These are phyloP conservation scores for Aptenodytes forsteri DNA, from an alignment of 2,113 vertebrate genomes.

Conservation along the genomic window DNA sequence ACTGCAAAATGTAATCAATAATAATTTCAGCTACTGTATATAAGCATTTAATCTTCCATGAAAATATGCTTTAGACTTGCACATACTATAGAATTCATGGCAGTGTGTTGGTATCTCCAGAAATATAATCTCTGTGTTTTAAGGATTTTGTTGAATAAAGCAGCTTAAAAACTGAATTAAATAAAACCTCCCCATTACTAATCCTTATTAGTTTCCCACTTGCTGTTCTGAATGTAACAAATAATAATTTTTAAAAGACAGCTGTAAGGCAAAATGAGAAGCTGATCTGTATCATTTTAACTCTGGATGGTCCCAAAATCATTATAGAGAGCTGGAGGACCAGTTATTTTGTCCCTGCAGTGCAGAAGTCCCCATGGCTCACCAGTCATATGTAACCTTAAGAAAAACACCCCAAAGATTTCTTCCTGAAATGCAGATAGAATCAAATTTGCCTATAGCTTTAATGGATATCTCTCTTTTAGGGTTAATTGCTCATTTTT, in stretches of 20 bases:
- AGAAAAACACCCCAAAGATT: neutral
- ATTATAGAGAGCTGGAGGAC: neutral
- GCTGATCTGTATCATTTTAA: neutral
- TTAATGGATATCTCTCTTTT: neutral
- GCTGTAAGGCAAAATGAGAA: constrained; percentile 22
- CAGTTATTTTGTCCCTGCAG: neutral
- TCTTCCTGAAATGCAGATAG: neutral
- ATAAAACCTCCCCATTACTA: constrained; percentile 63
- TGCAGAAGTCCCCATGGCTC: neutral
- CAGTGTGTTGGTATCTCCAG: constrained; percentile 17
- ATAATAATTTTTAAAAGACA: constrained; percentile 35
- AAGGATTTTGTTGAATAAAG: constrained; percentile 67
- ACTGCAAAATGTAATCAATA: constrained; percentile 22
- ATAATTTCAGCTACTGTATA: neutral
- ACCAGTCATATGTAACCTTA: neutral
- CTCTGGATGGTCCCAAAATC: neutral
- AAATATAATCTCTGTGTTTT: constrained; percentile 67
- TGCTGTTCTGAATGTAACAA: constrained; percentile 56
- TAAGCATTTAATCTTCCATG: constrained; percentile 39
- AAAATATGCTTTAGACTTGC: constrained; percentile 32
- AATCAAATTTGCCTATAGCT: neutral
- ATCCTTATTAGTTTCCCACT: constrained; percentile 69
- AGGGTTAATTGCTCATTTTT: neutral
- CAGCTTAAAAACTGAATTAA: constrained; percentile 67
- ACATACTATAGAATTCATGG: constrained; percentile 5